phyloP scores from a whole-genome alignment of 2,113 vertebrate species.

The Pedetes capensis region DNA sequence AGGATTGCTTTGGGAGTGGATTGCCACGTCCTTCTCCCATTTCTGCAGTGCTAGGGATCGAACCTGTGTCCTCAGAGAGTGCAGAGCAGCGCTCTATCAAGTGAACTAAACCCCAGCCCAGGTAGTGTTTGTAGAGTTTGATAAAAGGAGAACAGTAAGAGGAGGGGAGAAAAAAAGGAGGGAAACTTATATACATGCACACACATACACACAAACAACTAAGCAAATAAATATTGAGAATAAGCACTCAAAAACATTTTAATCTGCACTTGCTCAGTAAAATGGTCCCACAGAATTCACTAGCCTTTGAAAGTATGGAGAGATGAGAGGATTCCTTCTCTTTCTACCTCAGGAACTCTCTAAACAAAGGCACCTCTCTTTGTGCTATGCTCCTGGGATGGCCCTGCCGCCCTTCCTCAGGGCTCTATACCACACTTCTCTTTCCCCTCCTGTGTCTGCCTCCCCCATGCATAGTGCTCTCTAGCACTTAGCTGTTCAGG shows the following conservation, averaged over 20 bases:
- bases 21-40: no score
- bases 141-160: neutral
- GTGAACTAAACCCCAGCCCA: no score
- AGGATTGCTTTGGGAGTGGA: no score
- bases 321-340: neutral
- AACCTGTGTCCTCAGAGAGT: no score
- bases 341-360: neutral
- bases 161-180: neutral
- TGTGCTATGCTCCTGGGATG: neutral
- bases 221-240: neutral
- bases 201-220: neutral
- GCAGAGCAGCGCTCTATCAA: no score
- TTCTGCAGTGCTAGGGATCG: no score
- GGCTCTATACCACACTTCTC: neutral
- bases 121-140: neutral
- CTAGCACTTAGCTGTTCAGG: neutral
- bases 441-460: neutral
- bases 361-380: neutral
- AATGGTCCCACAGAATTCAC: neutral
- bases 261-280: neutral
- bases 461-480: accelerated
- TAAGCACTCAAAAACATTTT: neutral
- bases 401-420: neutral
- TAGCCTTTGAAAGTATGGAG: neutral
- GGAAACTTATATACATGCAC: neutral